phyloP scores from a whole-genome alignment of 2,113 vertebrate species.

The Spilogale gracilis region DNA sequence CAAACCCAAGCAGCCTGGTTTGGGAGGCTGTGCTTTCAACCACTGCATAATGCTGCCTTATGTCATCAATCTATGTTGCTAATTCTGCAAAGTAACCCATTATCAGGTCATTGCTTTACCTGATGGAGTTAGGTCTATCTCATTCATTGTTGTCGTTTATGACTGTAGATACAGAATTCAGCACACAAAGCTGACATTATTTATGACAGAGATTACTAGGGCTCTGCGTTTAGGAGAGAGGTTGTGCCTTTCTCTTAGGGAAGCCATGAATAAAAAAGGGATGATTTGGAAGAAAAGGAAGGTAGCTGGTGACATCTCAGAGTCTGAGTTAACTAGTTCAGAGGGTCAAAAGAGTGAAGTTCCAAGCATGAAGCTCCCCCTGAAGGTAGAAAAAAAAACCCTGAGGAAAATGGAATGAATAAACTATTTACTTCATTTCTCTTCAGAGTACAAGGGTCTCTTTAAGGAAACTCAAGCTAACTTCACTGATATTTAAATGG shows the following conservation, averaged over 20 bases:
- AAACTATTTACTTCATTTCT: neutral
- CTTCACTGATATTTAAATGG: neutral
- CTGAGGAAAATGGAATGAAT: neutral
- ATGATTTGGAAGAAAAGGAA: neutral
- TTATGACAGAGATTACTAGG: neutral
- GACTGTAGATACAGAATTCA: constrained; percentile 45
- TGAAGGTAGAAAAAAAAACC: neutral
- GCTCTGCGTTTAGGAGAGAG: neutral
- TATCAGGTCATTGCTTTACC: neutral
- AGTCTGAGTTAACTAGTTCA: neutral
- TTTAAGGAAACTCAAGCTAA: neutral
- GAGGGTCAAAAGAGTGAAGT: neutral
- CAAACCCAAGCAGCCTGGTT: neutral
- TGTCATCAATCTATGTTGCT: neutral
- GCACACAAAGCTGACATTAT: neutral
- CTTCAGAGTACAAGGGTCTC: neutral
- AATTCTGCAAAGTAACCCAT: neutral
- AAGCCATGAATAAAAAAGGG: neutral
- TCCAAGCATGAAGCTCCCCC: neutral
- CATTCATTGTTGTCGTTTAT: constrained; percentile 43
- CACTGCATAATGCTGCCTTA: neutral
- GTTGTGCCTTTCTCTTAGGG: neutral
- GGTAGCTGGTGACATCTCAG: neutral
- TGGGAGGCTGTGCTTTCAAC: neutral
- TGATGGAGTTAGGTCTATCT: neutral